These are phyloP conservation scores for Venustaconcha ellipsiformis DNA, from an alignment of 1,140 invertebrate species.

Conservation along the genomic window DNA sequence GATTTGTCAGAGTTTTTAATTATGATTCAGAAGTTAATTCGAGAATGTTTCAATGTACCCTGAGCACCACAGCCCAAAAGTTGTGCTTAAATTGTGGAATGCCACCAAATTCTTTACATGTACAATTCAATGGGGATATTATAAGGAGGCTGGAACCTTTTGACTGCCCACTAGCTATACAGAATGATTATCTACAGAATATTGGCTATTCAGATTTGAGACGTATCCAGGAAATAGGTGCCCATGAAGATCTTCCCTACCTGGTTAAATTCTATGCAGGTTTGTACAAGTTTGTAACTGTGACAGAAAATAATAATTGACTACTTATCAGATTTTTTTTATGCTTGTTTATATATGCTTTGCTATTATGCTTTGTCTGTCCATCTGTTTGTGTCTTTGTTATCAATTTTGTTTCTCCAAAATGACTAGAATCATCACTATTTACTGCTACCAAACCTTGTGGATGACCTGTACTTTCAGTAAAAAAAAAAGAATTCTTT, in stretches of 20 bases:
- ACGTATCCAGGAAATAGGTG: conserved; percentile 65
- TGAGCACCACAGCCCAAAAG: conserved; percentile 64
- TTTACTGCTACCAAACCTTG: too few relatives aligned
- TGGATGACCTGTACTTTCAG: too few relatives aligned
- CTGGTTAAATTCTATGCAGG: conserved; percentile 69
- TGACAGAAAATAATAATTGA: not conserved
- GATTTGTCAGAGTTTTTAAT: conserved; percentile 63
- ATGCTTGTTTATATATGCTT: not conserved
- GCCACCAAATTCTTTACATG: conserved; percentile 63
- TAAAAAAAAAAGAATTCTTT: not conserved
- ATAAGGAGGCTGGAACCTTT: conserved; percentile 65
- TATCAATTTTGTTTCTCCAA: too few relatives aligned
- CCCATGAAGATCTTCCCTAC: conserved; percentile 55
- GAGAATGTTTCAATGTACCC: conserved; percentile 60
- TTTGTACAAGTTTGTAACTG: conserved; percentile 29
- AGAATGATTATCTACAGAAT: conserved; percentile 64
- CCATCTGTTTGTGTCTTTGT: too few relatives aligned
- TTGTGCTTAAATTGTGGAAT: conserved; percentile 61
- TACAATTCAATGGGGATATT: conserved; percentile 67
- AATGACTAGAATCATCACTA: too few relatives aligned
- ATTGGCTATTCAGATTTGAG: conserved; percentile 63
- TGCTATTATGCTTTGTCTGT: not conserved
- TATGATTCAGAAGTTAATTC: conserved; percentile 54
- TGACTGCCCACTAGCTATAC: conserved; percentile 64
- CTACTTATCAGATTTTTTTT: too few relatives aligned